phyloP scores from a whole-genome alignment of 2,888 invertebrate genomes.

The Amphipoea lucens region DNA sequence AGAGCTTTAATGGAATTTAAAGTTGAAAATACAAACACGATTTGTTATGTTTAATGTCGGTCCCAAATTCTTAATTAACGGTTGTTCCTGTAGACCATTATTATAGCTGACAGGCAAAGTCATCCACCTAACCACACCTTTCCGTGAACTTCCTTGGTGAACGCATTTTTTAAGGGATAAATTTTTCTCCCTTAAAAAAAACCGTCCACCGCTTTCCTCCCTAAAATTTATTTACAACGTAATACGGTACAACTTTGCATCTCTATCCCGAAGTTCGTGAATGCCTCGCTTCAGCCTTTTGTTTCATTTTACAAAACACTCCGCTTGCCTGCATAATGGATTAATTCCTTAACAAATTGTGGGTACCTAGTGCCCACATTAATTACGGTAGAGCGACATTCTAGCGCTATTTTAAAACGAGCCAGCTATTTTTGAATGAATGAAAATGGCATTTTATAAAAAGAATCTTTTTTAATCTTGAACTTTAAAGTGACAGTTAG shows the following conservation, averaged over 20 bases:
- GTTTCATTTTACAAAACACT: slow-evolving; percentile 54
- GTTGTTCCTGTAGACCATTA: slow-evolving; percentile 1
- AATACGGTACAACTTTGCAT: slow-evolving; percentile 40
- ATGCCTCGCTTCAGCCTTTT: slow-evolving; percentile 47
- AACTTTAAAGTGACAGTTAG: slow-evolving; percentile 29
- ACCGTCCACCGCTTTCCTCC: neutral
- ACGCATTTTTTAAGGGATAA: neutral
- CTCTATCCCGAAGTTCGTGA: slow-evolving; percentile 44
- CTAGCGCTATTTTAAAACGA: slow-evolving; percentile 41
- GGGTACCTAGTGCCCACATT: slow-evolving; percentile 36
- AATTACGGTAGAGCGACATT: slow-evolving; percentile 40
- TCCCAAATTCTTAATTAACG: neutral
- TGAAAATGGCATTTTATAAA: slow-evolving; percentile 25
- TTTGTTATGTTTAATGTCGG: neutral
- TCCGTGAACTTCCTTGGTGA: slow-evolving; percentile 5
- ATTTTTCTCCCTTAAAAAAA: slow-evolving; percentile 13
- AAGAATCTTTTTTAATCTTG: slow-evolving; percentile 22
- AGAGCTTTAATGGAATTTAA: neutral
- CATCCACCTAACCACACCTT: neutral
- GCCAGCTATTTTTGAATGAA: slow-evolving; percentile 34
- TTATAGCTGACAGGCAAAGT: neutral
- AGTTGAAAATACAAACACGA: neutral
- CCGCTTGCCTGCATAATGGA: slow-evolving; percentile 58
- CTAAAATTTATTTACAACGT: slow-evolving; percentile 29
- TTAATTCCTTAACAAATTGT: slow-evolving; percentile 58